Evolutionary conservation across 2,797 vertebrate species (phyloP).

Genomic region (Gymnothorax reevesii): DNA sequence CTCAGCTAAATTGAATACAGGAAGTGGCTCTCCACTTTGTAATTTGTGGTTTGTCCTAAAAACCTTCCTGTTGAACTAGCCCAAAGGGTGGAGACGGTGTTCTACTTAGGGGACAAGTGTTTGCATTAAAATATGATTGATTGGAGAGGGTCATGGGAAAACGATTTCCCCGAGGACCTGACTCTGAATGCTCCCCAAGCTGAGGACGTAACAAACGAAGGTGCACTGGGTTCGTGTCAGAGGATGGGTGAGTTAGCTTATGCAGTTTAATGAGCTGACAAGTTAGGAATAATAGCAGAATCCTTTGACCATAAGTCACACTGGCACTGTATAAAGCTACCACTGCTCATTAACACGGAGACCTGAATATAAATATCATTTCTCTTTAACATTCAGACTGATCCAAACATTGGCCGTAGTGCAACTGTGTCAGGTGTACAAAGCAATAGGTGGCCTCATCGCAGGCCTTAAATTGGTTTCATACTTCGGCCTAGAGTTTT

Average conservation of each 20-base stretch:
- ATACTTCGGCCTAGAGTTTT: not conserved
- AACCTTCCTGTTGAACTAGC: not conserved
- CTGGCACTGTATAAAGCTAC: conserved; percentile 62
- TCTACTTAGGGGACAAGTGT: conserved; percentile 65
- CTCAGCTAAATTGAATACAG: not conserved
- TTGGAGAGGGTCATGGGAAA: conserved; percentile 69
- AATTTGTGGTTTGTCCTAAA: conserved; percentile 8
- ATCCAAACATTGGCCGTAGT: conserved; percentile 37
- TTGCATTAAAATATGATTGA: conserved; percentile 68
- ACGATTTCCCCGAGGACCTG: conserved; percentile 79
- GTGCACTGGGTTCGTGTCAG: conserved; percentile 53
- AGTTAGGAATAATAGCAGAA: conserved; percentile 71
- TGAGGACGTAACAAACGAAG: conserved; percentile 71
- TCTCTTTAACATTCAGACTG: conserved; percentile 50
- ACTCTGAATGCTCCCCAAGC: conserved; percentile 69
- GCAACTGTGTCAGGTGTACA: conserved; percentile 32
- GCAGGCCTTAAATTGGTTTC: not conserved
- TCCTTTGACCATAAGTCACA: conserved; percentile 69
- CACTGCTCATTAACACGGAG: conserved; percentile 70
- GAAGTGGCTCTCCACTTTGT: not conserved
- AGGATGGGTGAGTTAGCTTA: conserved; percentile 59
- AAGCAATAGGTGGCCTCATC: not conserved
- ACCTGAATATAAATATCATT: conserved; percentile 49
- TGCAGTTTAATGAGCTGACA: conserved; percentile 74
- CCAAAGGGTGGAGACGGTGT: conserved; percentile 52